Evolutionary conservation across 2,888 invertebrate genomes (phyloP).

Genomic region (Aphodius sticticus): DNA sequence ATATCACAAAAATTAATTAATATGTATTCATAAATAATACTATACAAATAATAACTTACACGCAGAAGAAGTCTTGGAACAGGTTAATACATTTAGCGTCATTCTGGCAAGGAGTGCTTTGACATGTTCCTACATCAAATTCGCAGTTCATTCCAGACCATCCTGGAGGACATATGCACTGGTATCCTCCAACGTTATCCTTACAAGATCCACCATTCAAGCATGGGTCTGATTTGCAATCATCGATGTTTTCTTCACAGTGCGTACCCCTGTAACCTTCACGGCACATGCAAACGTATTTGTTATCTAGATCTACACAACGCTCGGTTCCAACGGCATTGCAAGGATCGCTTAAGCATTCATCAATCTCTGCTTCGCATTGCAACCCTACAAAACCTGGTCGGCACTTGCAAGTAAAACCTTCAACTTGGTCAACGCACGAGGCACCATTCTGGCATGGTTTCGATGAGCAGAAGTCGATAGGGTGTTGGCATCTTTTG

Average conservation of each 20-base stretch:
- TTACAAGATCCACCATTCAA: constrained; percentile 88
- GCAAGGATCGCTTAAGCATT: constrained; percentile 91
- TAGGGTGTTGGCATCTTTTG: constrained; percentile 89
- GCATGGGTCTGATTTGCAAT: constrained; percentile 86
- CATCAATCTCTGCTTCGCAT: constrained; percentile 92
- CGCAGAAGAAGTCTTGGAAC: constrained; percentile 90
- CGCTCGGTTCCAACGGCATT: constrained; percentile 88
- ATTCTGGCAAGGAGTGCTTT: constrained; percentile 89
- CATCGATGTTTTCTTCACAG: constrained; percentile 88
- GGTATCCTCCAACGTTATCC: constrained; percentile 85
- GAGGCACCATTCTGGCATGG: constrained; percentile 94
- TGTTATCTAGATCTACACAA: constrained; percentile 89
- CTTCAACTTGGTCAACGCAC: constrained; percentile 87
- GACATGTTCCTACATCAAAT: constrained; percentile 86
- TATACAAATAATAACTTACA: constrained; percentile 67
- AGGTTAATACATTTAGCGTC: constrained; percentile 90
- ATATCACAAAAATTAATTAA: constrained; percentile 8
- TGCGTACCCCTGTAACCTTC: constrained; percentile 85
- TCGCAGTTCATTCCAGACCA: constrained; percentile 91
- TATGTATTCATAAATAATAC: constrained; percentile 31
- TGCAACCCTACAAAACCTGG: constrained; percentile 93
- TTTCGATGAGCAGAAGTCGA: constrained; percentile 88
- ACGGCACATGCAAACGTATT: constrained; percentile 86
- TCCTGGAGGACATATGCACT: constrained; percentile 83
- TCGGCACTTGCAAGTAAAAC: constrained; percentile 91